These are phyloP conservation scores for Pentalonia nigronervosa DNA, from an alignment of 1,140 invertebrate genomes.

Conservation along the genomic window DNA sequence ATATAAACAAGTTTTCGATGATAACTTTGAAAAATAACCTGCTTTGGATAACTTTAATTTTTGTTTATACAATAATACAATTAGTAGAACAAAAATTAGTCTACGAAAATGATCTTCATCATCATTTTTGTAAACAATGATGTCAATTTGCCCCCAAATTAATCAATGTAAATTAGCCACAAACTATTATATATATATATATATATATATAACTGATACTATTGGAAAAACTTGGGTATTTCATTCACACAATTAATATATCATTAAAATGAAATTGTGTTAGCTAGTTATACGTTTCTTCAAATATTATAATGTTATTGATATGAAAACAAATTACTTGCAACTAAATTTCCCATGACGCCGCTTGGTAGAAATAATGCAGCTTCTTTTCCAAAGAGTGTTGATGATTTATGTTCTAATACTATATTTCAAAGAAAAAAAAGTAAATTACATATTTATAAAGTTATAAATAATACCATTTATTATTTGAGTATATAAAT, in stretches of 20 bases:
- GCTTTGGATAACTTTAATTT: no score
- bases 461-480: no score
- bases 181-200: neutral
- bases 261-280: no score
- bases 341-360: slow-evolving; percentile 93
- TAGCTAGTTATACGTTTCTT: neutral
- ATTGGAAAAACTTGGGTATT: neutral
- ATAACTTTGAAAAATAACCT: no score
- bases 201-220: neutral
- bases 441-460: neutral
- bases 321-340: slow-evolving; percentile 69
- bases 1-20: no score
- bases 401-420: slow-evolving; percentile 78
- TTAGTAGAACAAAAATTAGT: no score
- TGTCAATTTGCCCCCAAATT: no score
- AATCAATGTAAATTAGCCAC: no score
- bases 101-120: no score
- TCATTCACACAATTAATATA: neutral
- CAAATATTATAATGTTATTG: neutral
- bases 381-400: slow-evolving; percentile 86
- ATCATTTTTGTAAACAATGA: no score
- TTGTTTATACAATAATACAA: no score
- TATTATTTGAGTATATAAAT: no score
- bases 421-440: slow-evolving; percentile 65
- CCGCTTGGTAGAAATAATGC: slow-evolving; percentile 89